Percentiles rank a stretch among this genome's conserved stretches.
phyloP scores from a whole-genome alignment of 2,113 vertebrate species.

The Scophthalmus maximus region DNA sequence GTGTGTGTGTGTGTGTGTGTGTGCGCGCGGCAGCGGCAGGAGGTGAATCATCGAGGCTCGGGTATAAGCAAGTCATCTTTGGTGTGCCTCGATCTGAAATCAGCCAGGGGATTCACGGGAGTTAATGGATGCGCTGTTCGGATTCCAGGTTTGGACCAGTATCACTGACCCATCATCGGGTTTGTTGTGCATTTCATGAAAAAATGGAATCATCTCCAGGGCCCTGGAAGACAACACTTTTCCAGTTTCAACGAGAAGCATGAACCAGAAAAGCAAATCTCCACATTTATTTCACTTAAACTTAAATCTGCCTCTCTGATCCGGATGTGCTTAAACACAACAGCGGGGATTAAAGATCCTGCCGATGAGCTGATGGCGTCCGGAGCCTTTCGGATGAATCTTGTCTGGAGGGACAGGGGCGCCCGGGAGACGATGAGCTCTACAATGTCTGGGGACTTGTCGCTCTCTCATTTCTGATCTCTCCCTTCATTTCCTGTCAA shows the following conservation, averaged over 20 bases:
- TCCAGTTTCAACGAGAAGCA: background rate
- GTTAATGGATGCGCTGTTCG: slow-evolving; percentile 8
- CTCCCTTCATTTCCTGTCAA: no score
- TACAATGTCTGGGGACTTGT: no score
- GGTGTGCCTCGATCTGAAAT: slow-evolving; percentile 27
- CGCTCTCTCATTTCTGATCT: no score
- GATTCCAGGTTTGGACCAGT: slow-evolving; percentile 7
- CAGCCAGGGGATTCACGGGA: slow-evolving; percentile 15
- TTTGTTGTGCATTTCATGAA: background rate
- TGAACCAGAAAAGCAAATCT: background rate
- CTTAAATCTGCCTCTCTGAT: no score
- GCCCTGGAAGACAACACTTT: background rate
- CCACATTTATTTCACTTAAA: no score
- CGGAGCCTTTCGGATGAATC: no score
- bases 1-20: no score
- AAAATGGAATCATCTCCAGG: background rate
- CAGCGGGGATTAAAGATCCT: no score
- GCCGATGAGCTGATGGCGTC: no score
- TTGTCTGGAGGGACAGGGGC: no score
- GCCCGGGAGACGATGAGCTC: no score
- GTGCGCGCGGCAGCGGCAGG: slow-evolving; percentile 26
- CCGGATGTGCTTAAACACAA: no score
- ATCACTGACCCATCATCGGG: slow-evolving; percentile 6
- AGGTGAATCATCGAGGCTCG: slow-evolving; percentile 37
- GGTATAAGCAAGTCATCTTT: slow-evolving; percentile 42